Evolutionary conservation across 2,113 vertebrate genomes (phyloP).

Genomic region (Ceratotherium simum): DNA sequence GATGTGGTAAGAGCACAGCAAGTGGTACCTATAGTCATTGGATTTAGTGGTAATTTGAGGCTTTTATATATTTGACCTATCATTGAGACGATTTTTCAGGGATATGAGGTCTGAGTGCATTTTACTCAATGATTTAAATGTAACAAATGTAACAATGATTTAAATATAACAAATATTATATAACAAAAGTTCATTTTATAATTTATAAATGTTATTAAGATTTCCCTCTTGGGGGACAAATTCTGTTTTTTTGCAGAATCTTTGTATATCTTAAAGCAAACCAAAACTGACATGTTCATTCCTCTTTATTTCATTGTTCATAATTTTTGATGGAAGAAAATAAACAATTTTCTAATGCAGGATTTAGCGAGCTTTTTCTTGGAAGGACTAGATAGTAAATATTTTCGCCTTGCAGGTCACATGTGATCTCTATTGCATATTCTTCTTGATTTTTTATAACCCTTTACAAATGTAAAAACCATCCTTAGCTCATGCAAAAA

Average conservation of each 20-base stretch:
- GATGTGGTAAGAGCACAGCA: not conserved
- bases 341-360: not conserved
- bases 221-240: constrained; percentile 58
- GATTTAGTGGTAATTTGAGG: not conserved
- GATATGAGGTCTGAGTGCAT: constrained; percentile 47
- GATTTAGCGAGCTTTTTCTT: constrained; percentile 6
- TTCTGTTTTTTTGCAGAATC: not conserved
- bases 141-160: constrained; percentile 25
- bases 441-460: not conserved
- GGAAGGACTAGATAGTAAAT: not conserved
- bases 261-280: constrained; percentile 36
- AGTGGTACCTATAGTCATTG: fast-evolving
- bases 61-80: not conserved
- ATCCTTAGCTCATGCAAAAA: not conserved
- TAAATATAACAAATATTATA: constrained; percentile 47
- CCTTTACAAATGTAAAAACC: not conserved
- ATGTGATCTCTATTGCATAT: not conserved
- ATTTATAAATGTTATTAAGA: constrained; percentile 73
- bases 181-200: constrained; percentile 70
- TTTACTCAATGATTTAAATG: constrained; percentile 70
- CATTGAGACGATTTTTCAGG: constrained; percentile 1
- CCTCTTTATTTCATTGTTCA: not conserved
- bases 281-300: not conserved
- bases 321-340: not conserved
- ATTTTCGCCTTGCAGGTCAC: not conserved